Conservation (phyloP, 2,113 vertebrate species). For the Mobula hypostoma region DNA sequence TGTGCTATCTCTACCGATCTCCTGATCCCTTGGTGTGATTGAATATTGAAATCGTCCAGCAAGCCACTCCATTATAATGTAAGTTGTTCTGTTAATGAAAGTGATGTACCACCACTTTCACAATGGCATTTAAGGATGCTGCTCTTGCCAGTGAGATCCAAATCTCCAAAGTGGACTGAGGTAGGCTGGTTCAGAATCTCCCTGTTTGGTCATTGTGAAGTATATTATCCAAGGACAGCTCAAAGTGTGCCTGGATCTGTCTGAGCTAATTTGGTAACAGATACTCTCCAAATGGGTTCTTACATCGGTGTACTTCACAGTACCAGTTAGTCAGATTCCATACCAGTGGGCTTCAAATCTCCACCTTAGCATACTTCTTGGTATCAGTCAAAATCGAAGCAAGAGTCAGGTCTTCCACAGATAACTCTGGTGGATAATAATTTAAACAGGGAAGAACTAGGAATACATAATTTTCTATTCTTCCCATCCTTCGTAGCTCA, state of each 20-base stretch:
- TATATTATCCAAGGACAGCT: not conserved
- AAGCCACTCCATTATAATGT: too few relatives aligned
- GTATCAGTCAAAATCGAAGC: not conserved
- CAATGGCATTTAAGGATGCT: too few relatives aligned
- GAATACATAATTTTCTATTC: not conserved
- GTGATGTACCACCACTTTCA: too few relatives aligned
- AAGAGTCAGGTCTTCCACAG: not conserved
- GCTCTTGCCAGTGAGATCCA: too few relatives aligned
- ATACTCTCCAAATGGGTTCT: not conserved
- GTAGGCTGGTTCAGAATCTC: not conserved
- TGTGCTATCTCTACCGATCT: too few relatives aligned
- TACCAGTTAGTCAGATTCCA: not conserved
- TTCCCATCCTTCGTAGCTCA: not conserved
- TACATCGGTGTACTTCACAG: too few relatives aligned
- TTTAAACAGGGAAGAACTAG: not conserved
- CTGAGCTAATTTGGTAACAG: not conserved
- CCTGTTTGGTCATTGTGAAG: not conserved
- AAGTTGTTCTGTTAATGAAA: too few relatives aligned
- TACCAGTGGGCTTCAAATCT: not conserved
- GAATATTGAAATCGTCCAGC: too few relatives aligned
- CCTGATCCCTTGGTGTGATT: too few relatives aligned
- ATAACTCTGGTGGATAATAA: not conserved
- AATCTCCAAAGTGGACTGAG: not conserved
- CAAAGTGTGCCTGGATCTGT: not conserved
- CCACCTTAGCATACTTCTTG: not conserved